Evolutionary conservation across 2,113 vertebrate genomes (phyloP), one percentile per base, ranked within the genome.

Genomic region (Leptodactylus fuscus): DNA sequence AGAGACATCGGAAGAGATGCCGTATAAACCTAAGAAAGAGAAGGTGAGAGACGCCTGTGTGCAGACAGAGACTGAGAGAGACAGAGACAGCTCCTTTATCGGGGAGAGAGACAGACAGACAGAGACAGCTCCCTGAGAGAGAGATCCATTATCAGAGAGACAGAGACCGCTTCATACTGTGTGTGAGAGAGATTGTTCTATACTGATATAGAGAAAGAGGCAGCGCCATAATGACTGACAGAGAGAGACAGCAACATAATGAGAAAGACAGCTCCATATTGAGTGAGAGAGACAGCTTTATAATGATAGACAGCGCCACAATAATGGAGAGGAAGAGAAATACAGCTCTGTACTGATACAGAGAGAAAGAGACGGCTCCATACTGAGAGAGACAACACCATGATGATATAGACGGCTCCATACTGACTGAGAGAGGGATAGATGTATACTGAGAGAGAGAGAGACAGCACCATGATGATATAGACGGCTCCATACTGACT

Each of bases 21-120:
- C 60, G 27, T 65, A 65, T 32, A 65, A 65, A 32, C 27, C 60
- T 1, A 65, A 65, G 60, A 65, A 65, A 65, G 60, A 65, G 60
- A 65, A 65, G 60, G 60, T 65, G 29, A 65, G 60, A 65, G 29
- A 32, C 22, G 2, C 5, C 5, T 1, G n/a, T n/a, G n/a, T n/a
- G n/a, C n/a, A n/a, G n/a, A n/a, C n/a, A n/a, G n/a, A n/a, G n/a
- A n/a, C n/a, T n/a, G 55, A 15, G 60, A 65, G 60, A 27, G 58
- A 58, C 51, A 8, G 51, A 60, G 55, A 60, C 55, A 13, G 24
- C n/a, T 11, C 20, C 0, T 11, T 11, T 11, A 2, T 5, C 2
- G 8, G 20, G n/a, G 20, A 55, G 51, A 55, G 51, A 55, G 51
- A n/a, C n/a, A n/a, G n/a, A n/a, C 46, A 3, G 55, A 15, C 27